Evolutionary conservation across 2,797 vertebrate species (phyloP), one percentile per base, ranked within the genome.

Genomic region (Benthosema pterotum): DNA sequence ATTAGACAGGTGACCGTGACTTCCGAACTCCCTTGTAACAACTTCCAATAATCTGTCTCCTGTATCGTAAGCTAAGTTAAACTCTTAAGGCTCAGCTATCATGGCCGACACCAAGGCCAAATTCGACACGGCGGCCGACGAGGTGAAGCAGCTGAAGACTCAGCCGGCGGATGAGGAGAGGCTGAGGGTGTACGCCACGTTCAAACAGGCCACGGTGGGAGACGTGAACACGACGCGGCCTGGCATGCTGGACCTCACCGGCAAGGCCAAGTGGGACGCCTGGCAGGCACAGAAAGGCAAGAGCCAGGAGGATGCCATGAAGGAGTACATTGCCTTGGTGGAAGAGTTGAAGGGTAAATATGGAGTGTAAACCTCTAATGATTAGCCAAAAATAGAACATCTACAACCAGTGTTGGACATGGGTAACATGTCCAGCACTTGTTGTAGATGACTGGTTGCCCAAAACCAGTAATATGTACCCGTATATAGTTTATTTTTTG

Each of bases 261-360:
- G 96, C 50, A 98, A 98, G 87, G 94, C 94, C 50, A 98, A 98
- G 77, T 98, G 97, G 97, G 95, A 98, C 56, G 91, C 94, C 54
- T 98, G 96, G 97, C 90, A 88, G 8, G 74, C 80, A 11, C 84
- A 94, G 76, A 97, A 97, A 94, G 97, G 96, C 25, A 93, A 80
- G 73, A 91, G 90, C 80, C 94, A 93, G 62, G 95, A 96, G 49
- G 92, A 92, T 0, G 94, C 95, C 63, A 90, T 93, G 91, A 94
- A 91, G 52, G 88, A 86, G 45, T 92, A 93, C 69, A 74, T 93
- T 57, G 63, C n/a, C 6, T 70, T 86, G 61, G 92, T 92, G 28
- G 86, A 88, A 18, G 74, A 91, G 72, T 57, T 93, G 54, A 92
- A 93, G 73, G 49, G 49, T 18, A 92, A 91, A 62, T 88, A 87